These are phyloP conservation scores for Hemaris fuciformis DNA, from an alignment of 2,888 invertebrate species.

Conservation along the genomic window DNA sequence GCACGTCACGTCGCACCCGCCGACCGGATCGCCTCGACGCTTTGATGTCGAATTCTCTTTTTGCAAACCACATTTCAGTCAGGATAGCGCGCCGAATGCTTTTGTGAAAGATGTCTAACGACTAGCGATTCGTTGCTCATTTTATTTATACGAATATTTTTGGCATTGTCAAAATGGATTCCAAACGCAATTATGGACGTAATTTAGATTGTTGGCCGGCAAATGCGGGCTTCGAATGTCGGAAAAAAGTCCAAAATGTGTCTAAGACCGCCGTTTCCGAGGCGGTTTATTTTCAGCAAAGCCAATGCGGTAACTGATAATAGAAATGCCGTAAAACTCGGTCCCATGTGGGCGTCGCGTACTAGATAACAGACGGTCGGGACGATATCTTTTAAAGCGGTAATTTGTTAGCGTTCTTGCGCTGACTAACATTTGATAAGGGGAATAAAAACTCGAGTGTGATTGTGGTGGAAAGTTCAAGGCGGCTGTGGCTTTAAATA, in stretches of 20 bases:
- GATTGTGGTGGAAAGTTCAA: conserved; percentile 34
- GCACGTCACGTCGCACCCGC: conserved; percentile 67
- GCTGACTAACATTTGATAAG: conserved; percentile 53
- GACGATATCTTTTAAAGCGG: conserved; percentile 64
- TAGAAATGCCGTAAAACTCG: conserved; percentile 62
- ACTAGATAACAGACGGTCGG: conserved; percentile 55
- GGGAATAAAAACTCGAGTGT: conserved; percentile 39
- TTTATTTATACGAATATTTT: conserved; percentile 47
- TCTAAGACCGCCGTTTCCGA: conserved; percentile 44
- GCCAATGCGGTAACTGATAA: conserved; percentile 67
- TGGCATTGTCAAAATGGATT: conserved; percentile 33
- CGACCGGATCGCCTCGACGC: conserved; percentile 67
- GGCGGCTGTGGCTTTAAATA: conserved; percentile 22
- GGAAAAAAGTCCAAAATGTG: conserved; percentile 39
- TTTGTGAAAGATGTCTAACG: conserved; percentile 69
- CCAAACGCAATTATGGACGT: conserved; percentile 58
- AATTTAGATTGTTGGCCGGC: conserved; percentile 16
- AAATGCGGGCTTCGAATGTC: conserved; percentile 21
- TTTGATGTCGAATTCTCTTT: conserved; percentile 79
- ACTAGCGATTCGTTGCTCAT: conserved; percentile 38
- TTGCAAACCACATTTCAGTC: conserved; percentile 74
- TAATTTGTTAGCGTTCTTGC: conserved; percentile 68
- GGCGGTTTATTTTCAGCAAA: conserved; percentile 67
- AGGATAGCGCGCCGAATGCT: conserved; percentile 64
- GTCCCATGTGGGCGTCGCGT: conserved; percentile 61